Evolutionary conservation across 2,888 invertebrate genomes (phyloP), one percentile per base, ranked within the genome.

Genomic region (Heteromyza rotundicornis): DNA sequence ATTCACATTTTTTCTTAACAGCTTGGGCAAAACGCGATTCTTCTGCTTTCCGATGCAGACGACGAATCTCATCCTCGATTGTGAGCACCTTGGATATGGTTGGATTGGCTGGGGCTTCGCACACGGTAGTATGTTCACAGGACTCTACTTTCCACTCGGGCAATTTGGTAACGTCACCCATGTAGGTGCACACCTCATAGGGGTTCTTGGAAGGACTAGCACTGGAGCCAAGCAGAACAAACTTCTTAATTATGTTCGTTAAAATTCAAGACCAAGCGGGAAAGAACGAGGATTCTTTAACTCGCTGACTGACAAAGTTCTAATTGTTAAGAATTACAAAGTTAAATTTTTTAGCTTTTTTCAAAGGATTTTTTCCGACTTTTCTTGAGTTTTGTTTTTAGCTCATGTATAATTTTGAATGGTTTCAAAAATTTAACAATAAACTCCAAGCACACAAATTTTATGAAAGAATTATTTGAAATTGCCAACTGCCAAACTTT

Each of bases 131-230:
- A 22, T 16, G 3, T 7, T 20, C 2, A 3, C 3, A 12, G 2
- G 50, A 12, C 2, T 73, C 72, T 1, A 61, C 59, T 22, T 69
- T 67, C 75, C 77, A 77, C 36, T 80, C 77, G 1, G 68, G 59
- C 0, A 59, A 23, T 2, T 58, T 64, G 2, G 64, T 57, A 0
- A 47, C 52, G 20, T 78, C 78, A 7, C 77, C 75, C 68, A 78
- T 67, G 55, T 70, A 80, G n/a, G 80, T 81, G 8, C 79, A 70
- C 27, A 80, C 72, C 36, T 80, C 76, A 60, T 78, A 75, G 0
- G 81, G 80, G 71, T 81, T 77, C 14, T 64, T 65, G 0, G 75
- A 74, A 1, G 79, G 76, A 64, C 74, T 72, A 32, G 68, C 68
- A 12, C 72, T 70, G 59, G 73, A 71, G 53, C 75, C 73, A 2